Evolutionary conservation across 2,113 vertebrate species (phyloP), one percentile per base, ranked within the genome.

Genomic region (Gasterosteus aculeatus): DNA sequence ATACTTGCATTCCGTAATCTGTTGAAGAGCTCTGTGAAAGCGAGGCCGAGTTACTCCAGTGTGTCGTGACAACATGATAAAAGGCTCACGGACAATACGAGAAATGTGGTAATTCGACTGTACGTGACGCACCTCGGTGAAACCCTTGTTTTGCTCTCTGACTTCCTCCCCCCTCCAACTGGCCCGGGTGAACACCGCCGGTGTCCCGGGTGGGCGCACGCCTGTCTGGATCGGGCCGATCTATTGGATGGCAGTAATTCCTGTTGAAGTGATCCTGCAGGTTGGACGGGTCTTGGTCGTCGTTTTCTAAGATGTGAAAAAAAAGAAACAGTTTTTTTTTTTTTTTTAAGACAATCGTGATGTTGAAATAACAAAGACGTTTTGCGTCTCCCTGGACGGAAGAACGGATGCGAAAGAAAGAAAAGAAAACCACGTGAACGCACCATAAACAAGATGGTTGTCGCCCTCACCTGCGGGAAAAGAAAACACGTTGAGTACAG

Each of bases 251-350:
- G 62, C 26, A 0, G 0, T 29, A 18, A 26, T 46, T 54, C 62
- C 39, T 56, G 61, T 2, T 2, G 16, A 15, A 46, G 22, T 47
- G 33, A 4, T 0, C 26, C 10, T 47, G 38, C 15, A n/a, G 46
- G 31, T 11, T 54, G 44, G 46, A 71, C n/a, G 67, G 69, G 53
- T 29, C 35, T 14, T 87, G 78, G 42, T 82, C 69, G 38, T 91
- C 83, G 66, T 94, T 94, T 81, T 93, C 93, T 93, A 9, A 51
- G 42, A 53, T 89, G 61, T 5, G 67, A 81, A 63, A 41, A 63
- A 47, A 74, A 33, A n/a, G 60, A 10, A 2, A 62, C n/a, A n/a
- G n/a, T n/a, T n/a, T n/a, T n/a, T n/a, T n/a, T n/a, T n/a, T n/a
- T n/a, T n/a, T n/a, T 31, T 1, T 18, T 26, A 0, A 15, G 2